Evolutionary conservation across 2,888 invertebrate genomes (phyloP), one percentile per base, ranked within the genome.

Genomic region (Apamea crenata): DNA sequence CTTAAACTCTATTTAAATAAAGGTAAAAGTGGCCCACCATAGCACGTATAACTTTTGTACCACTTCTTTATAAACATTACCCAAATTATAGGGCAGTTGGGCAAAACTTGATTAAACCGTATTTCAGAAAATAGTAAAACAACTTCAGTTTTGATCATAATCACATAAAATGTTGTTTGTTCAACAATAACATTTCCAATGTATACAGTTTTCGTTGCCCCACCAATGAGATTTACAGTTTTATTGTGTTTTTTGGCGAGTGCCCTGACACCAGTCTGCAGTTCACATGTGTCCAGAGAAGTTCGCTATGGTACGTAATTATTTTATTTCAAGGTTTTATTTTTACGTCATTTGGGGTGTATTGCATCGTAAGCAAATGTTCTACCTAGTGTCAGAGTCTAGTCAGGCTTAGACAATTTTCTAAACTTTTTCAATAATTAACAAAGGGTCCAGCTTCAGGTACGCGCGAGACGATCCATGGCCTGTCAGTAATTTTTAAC

Each of bases 281-380:
- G 61, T 12, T 40, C 56, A 69, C 50, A 25, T n/a, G 47, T 47
- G 10, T 2, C 32, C 25, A 79, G 71, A 40, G 85, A 80, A 72
- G 61, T 61, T 36, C 78, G 72, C 7, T 89, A 81, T 74, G 89
- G 89, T 89, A 89, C 29, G 85, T 76, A 36, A 77, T 72, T 32
- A 21, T 25, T 72, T 71, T 65, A 53, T 71, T 74, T 75, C 16
- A 40, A 16, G 7, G 32, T 69, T 50, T n/a, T 70, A 47, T 40
- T 67, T 71, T 25, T 36, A 50, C 44, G 21, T 25, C 25, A 44
- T 63, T 73, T 53, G 5, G 18, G 32, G 16, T n/a, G 21, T 21
- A 32, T 44, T 56, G 36, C 47, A 56, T n/a, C 25, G 47, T 70
- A 66, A 56, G 36, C 25, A 40, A 63, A 36, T 44, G 6, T 47